Base-by-base conservation (phyloP, 2,888 invertebrate species). In the Ormyrus labotus region DNA sequence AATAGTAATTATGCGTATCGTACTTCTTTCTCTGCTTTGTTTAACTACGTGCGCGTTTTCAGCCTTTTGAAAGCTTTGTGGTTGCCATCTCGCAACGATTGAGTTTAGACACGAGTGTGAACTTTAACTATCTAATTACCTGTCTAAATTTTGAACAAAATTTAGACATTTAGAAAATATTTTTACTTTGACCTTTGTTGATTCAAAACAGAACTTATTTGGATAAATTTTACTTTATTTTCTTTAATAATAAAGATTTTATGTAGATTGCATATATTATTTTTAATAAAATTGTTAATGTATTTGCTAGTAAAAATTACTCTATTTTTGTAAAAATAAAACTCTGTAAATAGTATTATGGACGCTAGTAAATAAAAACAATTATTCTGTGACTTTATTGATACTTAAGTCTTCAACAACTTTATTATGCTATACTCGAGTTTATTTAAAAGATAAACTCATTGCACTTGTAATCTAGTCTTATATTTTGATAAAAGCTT, bases 1-100 rank as follows among this genome's bases (percentile, higher is more conserved):
- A 76, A 73, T 71, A 69, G 51, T 76, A 72, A 68, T 72, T 79
- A 76, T 82, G 77, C 65, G 7, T 68, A 34, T 34, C 70, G 50
- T 50, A 51, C 55, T 71, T 69, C 69, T 79, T 48, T 76, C 51
- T 58, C 47, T 77, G 64, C 55, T 69, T 69, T 53, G 7, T 53
- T 65, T 60, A 64, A 72, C 67, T 45, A 76, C n/a, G 63, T 9
- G 10, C 57, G 71, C 57, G 55, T 63, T 72, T 45, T 19, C 51
- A 13, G 19, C 5, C 0, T n/a, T 63, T 11, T 13, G 5, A 6
- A 68, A 78, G 34, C 70, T 81, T 71, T 34, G 48, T 63, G 65
- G 72, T 58, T 72, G 50, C 47, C 3, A 47, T 70, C 73, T 74
- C 58, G 69, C 69, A 53, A 58, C 45, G 47, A 10, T 45, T 34